Conservation (phyloP, 2,797 vertebrate genomes). For the Astyanax mexicanus region DNA sequence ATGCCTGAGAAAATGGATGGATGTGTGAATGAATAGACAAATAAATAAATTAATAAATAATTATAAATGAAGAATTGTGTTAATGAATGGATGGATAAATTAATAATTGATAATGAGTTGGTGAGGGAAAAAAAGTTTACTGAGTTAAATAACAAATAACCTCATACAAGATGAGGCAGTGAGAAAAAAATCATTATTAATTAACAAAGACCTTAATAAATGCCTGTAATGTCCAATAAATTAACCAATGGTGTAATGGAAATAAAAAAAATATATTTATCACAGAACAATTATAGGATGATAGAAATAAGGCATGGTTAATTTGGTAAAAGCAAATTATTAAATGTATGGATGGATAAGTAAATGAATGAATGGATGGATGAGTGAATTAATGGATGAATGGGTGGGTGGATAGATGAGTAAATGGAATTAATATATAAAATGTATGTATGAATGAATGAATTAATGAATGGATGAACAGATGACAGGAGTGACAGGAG, state of each 20-base stretch:
- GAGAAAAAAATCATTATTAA: too few species aligned
- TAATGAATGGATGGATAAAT: background rate
- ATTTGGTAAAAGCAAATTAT: background rate
- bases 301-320: too few species aligned
- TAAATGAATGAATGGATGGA: background rate
- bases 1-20: too few species aligned
- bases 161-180: background rate
- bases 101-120: background rate
- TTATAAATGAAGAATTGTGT: too few species aligned
- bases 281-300: too few species aligned
- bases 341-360: background rate
- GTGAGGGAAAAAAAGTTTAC: too few species aligned
- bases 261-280: too few species aligned
- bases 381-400: slow-evolving; percentile 3
- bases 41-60: background rate
- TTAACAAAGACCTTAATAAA: too few species aligned
- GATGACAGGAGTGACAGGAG: background rate
- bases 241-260: too few species aligned
- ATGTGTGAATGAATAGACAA: background rate
- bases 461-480: background rate
- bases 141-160: background rate
- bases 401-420: background rate
- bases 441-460: background rate
- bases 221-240: too few species aligned
- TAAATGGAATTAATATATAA: background rate